Evolutionary conservation across 2,113 vertebrate genomes (phyloP).

Genomic region (Turnix velox): DNA sequence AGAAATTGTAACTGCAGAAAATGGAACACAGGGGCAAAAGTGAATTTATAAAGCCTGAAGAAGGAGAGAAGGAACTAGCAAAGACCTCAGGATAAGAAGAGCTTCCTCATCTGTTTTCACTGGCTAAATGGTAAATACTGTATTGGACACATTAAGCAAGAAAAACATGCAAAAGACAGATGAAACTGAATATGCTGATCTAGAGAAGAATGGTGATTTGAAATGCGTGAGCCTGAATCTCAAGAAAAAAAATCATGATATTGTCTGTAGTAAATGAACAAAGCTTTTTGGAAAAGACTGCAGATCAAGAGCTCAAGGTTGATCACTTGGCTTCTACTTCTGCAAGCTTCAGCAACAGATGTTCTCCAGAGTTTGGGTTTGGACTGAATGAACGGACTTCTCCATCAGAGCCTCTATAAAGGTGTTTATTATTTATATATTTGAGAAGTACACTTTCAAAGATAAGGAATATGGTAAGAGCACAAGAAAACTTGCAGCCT

Average conservation of each 20-base stretch:
- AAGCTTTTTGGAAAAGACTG: not conserved
- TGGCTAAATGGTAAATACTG: not conserved
- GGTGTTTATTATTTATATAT: not conserved
- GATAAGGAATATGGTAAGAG: not conserved
- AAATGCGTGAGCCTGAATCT: not conserved
- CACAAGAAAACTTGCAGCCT: not conserved
- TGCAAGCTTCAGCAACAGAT: not conserved
- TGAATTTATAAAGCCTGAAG: not conserved
- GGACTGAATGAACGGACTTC: not conserved
- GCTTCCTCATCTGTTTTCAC: not conserved
- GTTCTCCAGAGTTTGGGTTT: not conserved
- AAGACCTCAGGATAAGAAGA: not conserved
- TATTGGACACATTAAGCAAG: not conserved
- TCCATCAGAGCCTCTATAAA: not conserved
- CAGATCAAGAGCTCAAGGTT: not conserved
- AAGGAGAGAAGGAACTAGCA: not conserved
- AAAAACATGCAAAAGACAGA: not conserved
- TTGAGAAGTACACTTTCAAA: not conserved
- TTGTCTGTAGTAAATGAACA: not conserved
- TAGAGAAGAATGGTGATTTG: not conserved
- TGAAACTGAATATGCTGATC: not conserved
- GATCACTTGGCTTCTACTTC: not conserved
- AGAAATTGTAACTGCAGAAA: not conserved
- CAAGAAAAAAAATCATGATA: not conserved
- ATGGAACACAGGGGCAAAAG: not conserved